phyloP scores from a whole-genome alignment of 2,888 invertebrate genomes.

The Luffia ferchaultella region DNA sequence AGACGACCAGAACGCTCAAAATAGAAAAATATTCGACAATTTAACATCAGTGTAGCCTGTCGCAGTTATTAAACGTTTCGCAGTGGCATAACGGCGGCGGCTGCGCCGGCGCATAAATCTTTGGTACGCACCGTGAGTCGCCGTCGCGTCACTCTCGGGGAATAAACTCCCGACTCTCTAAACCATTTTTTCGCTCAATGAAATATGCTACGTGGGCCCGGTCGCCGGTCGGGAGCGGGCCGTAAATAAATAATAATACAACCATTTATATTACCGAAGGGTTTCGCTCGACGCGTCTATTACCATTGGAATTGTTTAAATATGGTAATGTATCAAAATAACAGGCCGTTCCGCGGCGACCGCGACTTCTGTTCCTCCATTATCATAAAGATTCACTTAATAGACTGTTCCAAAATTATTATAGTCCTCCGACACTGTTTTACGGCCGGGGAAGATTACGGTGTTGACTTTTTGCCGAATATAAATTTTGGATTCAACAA shows the following conservation, averaged over 20 bases:
- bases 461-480: constrained; percentile 34
- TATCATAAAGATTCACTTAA: constrained; percentile 65
- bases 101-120: not conserved
- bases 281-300: constrained; percentile 64
- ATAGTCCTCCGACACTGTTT: constrained; percentile 52
- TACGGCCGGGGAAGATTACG: constrained; percentile 39
- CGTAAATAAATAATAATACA: constrained; percentile 67
- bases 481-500: constrained; percentile 25
- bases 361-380: constrained; percentile 61
- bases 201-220: constrained; percentile 60
- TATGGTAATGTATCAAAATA: constrained; percentile 67
- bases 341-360: constrained; percentile 52
- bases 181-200: constrained; percentile 62
- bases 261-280: constrained; percentile 67
- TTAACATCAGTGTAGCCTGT: too few relatives aligned
- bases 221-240: constrained; percentile 57
- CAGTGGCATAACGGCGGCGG: too few relatives aligned
- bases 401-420: constrained; percentile 63
- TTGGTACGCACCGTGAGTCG: not conserved
- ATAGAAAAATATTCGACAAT: too few relatives aligned
- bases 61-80: too few relatives aligned
- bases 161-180: constrained; percentile 59
- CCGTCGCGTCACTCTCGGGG: constrained; percentile 44
- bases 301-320: constrained; percentile 66
- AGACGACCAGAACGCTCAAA: too few relatives aligned